Evolutionary conservation across 2,113 vertebrate species (phyloP).

Genomic region (Bambusicola thoracicus): DNA sequence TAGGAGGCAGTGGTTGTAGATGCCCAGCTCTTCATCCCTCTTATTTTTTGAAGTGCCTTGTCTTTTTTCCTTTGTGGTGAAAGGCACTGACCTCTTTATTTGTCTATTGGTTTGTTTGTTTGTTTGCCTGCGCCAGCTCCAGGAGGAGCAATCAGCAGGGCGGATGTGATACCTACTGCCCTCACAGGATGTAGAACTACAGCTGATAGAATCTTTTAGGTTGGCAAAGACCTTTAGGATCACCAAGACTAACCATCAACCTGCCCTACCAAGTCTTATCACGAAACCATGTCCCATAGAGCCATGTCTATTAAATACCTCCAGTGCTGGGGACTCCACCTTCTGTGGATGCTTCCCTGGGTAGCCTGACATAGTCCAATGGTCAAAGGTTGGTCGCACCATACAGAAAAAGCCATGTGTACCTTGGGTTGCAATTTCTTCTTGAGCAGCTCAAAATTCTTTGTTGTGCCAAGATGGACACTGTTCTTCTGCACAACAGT

Average conservation of each 20-base stretch:
- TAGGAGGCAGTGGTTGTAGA: not conserved
- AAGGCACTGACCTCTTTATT: not conserved
- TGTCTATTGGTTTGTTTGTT: not conserved
- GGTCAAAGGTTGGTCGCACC: not conserved
- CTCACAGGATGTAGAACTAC: not conserved
- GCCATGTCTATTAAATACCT: not conserved
- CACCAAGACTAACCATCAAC: not conserved
- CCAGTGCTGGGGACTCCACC: not conserved
- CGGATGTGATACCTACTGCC: not conserved
- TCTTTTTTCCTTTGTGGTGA: not conserved
- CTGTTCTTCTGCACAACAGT: not conserved
- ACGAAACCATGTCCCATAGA: not conserved
- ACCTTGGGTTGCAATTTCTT: not conserved
- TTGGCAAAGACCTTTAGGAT: not conserved
- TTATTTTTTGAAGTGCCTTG: not conserved
- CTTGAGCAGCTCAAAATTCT: not conserved
- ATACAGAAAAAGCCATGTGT: not conserved
- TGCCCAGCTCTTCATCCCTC: not conserved
- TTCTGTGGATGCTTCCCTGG: not conserved
- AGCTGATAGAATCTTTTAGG: not conserved
- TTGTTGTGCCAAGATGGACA: too few species aligned
- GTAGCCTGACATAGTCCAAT: not conserved
- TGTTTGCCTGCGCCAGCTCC: not conserved
- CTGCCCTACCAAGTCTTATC: not conserved
- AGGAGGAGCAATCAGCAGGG: not conserved